phyloP scores from a whole-genome alignment of 1,140 invertebrate species.

The Cydia fagiglandana region DNA sequence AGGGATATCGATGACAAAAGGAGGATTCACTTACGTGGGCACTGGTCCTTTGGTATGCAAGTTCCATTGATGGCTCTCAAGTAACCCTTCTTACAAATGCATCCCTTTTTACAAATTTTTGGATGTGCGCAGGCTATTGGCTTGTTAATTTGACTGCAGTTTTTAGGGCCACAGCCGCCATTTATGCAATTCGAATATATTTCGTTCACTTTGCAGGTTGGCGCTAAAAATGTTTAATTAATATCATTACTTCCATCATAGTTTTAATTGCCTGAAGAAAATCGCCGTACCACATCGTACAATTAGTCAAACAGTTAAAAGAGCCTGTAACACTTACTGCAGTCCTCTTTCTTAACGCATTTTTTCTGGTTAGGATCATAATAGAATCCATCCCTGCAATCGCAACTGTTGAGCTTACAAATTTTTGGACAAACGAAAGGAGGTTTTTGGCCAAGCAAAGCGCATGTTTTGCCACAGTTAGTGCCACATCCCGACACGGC shows the following conservation, averaged over 20 bases:
- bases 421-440: conserved; percentile 16
- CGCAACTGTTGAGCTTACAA: conserved; percentile 37
- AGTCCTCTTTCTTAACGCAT: conserved; percentile 36
- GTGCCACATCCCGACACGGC: conserved; percentile 18
- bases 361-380: conserved; percentile 35
- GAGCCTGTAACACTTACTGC: conserved; percentile 36
- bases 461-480: conserved; percentile 36
- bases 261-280: neutral
- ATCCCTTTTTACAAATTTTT: neutral
- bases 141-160: conserved; percentile 13
- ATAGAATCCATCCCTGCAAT: conserved; percentile 36
- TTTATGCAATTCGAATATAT: conserved; percentile 29
- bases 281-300: neutral
- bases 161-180: conserved; percentile 9
- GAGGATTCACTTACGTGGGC: conserved; percentile 5
- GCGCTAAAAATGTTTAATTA: neutral
- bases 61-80: conserved; percentile 23
- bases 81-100: conserved; percentile 32
- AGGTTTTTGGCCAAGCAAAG: conserved; percentile 26
- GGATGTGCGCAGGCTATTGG: neutral
- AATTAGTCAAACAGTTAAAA: neutral
- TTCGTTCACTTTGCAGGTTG: conserved; percentile 30
- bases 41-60: conserved; percentile 26
- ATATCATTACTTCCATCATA: neutral
- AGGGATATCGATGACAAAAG: too few relatives aligned